phyloP scores from a whole-genome alignment of 2,888 invertebrate species.

The Pseudococcus longispinus region DNA sequence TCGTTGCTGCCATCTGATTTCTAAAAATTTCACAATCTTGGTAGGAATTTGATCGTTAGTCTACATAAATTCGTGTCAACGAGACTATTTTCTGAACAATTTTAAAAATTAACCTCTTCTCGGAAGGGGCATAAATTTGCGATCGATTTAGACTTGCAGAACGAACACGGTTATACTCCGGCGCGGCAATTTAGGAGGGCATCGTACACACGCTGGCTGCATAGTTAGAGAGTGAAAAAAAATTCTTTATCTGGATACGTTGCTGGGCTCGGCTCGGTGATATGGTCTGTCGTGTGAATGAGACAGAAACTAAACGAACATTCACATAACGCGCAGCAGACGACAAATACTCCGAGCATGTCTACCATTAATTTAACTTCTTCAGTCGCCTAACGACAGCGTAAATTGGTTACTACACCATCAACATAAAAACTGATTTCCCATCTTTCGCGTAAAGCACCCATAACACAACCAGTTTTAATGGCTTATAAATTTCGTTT shows the following conservation, averaged over 20 bases:
- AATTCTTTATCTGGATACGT: neutral
- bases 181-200: neutral
- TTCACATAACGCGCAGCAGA: slow-evolving; percentile 1
- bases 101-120: neutral
- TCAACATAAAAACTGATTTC: slow-evolving; percentile 43
- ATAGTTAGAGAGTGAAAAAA: neutral
- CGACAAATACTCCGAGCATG: slow-evolving; percentile 30
- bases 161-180: neutral
- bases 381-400: slow-evolving; percentile 46
- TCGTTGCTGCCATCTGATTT: neutral
- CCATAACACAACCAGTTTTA: slow-evolving; percentile 55
- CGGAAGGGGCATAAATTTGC: neutral
- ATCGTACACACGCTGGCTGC: neutral
- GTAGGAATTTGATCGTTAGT: neutral
- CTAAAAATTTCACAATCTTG: neutral
- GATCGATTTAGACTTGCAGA: neutral
- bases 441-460: slow-evolving; percentile 54
- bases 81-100: neutral
- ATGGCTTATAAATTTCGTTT: slow-evolving; percentile 56
- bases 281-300: slow-evolving; percentile 16
- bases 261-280: neutral
- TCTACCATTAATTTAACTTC: slow-evolving; percentile 44
- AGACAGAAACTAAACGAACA: slow-evolving; percentile 18
- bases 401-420: slow-evolving; percentile 52
- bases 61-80: neutral